Evolutionary conservation across 2,797 vertebrate genomes (phyloP).

Genomic region (Chloroceryle amazona): DNA sequence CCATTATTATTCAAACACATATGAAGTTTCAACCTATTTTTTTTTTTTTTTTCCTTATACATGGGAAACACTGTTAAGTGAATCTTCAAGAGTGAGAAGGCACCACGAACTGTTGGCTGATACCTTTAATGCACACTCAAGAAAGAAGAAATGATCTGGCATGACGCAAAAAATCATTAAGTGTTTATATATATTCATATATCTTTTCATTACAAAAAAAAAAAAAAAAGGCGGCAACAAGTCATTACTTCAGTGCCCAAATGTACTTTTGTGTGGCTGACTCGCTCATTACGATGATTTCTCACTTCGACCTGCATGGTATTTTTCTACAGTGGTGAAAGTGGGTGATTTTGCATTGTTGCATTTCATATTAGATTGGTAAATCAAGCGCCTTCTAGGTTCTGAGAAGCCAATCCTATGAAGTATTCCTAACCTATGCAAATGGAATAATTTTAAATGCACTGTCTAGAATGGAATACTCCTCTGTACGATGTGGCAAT

Average conservation of each 20-base stretch:
- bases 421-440: slow-evolving; percentile 51
- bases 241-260: slow-evolving; percentile 75
- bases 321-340: slow-evolving; percentile 39
- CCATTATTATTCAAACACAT: slow-evolving; percentile 70
- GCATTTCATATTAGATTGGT: slow-evolving; percentile 42
- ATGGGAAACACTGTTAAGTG: slow-evolving; percentile 66
- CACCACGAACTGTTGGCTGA: slow-evolving; percentile 46
- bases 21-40: slow-evolving; percentile 61
- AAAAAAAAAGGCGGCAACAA: slow-evolving; percentile 53
- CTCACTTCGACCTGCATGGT: slow-evolving; percentile 15
- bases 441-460: slow-evolving; percentile 35
- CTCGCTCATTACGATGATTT: slow-evolving; percentile 4
- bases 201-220: slow-evolving; percentile 39
- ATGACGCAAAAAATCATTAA: slow-evolving; percentile 68
- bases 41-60: slow-evolving; percentile 41
- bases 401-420: slow-evolving; percentile 66
- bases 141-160: slow-evolving; percentile 69
- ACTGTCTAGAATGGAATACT: slow-evolving; percentile 37
- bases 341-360: slow-evolving; percentile 16
- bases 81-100: slow-evolving; percentile 63
- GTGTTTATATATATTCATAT: slow-evolving; percentile 73
- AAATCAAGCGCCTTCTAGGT: slow-evolving; percentile 24
- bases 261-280: slow-evolving; percentile 52
- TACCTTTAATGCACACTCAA: slow-evolving; percentile 71
- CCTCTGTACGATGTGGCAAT: slow-evolving; percentile 20